phyloP scores from a whole-genome alignment of 2,797 vertebrate species.

The Helostoma temminkii region DNA sequence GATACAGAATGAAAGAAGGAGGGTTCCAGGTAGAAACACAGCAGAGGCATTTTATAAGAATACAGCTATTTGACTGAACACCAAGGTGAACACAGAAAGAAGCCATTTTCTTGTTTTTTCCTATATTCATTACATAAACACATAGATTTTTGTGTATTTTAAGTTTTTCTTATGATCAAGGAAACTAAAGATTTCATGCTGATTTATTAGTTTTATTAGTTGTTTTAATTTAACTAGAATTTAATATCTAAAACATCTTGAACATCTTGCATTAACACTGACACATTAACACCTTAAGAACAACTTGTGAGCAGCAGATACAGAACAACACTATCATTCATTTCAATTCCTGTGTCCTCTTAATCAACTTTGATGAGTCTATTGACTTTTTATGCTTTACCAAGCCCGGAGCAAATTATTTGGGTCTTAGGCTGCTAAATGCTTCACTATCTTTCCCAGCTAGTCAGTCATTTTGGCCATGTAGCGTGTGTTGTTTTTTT shows the following conservation, averaged over 20 bases:
- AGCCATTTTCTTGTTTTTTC: not conserved
- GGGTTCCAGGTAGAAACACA: conserved; percentile 1
- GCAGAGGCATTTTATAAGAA: not conserved
- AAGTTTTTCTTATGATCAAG: not conserved
- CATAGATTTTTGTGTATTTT: not conserved
- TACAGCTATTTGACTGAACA: not conserved
- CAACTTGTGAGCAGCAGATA: not conserved
- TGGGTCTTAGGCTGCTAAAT: too few relatives aligned
- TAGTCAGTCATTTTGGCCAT: too few relatives aligned
- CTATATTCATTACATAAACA: conserved; percentile 6
- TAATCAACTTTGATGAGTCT: too few relatives aligned
- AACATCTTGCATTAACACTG: not conserved
- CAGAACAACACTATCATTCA: not conserved
- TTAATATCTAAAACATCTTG: not conserved
- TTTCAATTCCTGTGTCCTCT: not conserved
- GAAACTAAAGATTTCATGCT: conserved; percentile 2
- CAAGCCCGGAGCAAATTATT: too few relatives aligned
- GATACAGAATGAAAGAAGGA: not conserved
- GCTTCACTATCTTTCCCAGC: too few relatives aligned
- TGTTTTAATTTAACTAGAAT: too few relatives aligned
- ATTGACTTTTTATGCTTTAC: too few relatives aligned
- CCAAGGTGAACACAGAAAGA: not conserved
- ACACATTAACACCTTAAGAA: too few relatives aligned
- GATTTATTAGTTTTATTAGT: conserved; percentile 27
- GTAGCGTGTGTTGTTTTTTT: too few relatives aligned